A percentile compares a stretch with the other conserved stretches of the same genome.
Conservation (phyloP, 1,140 invertebrate genomes). For the Musca vetustissima region DNA sequence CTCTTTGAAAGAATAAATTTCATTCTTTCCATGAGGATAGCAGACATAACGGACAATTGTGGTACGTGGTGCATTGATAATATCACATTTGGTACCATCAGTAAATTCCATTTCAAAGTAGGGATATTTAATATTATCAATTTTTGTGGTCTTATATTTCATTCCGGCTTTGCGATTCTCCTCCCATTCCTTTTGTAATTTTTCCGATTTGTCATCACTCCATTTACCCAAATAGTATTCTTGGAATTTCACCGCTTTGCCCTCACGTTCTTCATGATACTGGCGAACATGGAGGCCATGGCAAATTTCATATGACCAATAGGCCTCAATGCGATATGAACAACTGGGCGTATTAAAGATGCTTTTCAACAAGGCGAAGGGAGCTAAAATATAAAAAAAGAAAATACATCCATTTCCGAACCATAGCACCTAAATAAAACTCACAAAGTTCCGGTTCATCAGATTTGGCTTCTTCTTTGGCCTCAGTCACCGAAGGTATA, state of each 20-base stretch:
- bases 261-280: conserved; percentile 93
- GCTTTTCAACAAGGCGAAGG: conserved; percentile 74
- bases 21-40: conserved; percentile 82
- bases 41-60: conserved; percentile 85
- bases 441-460: conserved; percentile 65
- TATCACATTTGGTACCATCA: conserved; percentile 87
- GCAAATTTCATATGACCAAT: conserved; percentile 97
- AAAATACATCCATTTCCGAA: too few species aligned
- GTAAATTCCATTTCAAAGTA: conserved; percentile 79
- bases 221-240: conserved; percentile 81
- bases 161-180: conserved; percentile 56
- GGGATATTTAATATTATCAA: conserved; percentile 84
- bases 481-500: conserved; percentile 68
- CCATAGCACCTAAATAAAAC: too few species aligned
- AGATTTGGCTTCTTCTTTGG: conserved; percentile 60
- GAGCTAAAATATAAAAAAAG: conserved; percentile 59
- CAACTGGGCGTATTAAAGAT: conserved; percentile 76
- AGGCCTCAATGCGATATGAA: conserved; percentile 87
- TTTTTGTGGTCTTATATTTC: conserved; percentile 67
- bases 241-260: conserved; percentile 77
- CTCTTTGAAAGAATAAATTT: conserved; percentile 92
- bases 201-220: conserved; percentile 64
- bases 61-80: conserved; percentile 78
- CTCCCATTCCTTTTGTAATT: conserved; percentile 56
- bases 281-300: conserved; percentile 89